Percentiles rank a stretch among this genome's conserved stretches.
Conservation (phyloP, 2,888 invertebrate species). For the Amphiduros pacificus region DNA sequence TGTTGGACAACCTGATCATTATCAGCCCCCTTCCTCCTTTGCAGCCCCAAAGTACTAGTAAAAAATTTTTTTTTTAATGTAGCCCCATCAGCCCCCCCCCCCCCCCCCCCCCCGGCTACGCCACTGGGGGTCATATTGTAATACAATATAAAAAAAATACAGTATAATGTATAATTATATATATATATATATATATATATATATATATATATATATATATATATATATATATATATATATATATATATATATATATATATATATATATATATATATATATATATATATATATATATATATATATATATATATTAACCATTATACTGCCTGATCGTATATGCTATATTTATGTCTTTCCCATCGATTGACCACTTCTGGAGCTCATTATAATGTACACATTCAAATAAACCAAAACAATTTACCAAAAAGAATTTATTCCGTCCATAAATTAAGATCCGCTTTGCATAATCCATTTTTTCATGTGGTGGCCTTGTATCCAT, state of each 20-base stretch:
- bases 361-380: no score
- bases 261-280: constrained; percentile 15
- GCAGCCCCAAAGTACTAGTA: no score
- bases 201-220: constrained; percentile 17
- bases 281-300: constrained; percentile 1
- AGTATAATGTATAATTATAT: constrained; percentile 5
- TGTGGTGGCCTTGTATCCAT: no score
- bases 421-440: no score
- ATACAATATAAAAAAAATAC: not conserved
- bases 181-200: constrained; percentile 13
- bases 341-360: no score
- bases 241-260: constrained; percentile 15
- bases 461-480: no score
- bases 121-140: not conserved
- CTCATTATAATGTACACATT: no score
- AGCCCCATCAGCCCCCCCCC: not conserved
- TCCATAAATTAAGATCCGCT: no score
- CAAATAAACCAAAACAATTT: no score
- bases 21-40: no score
- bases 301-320: not conserved
- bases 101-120: not conserved
- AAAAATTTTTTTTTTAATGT: no score
- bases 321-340: not conserved
- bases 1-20: no score
- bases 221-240: constrained; percentile 8